Base-by-base conservation (phyloP, 2,888 invertebrate species). In the Anoplius nigerrimus region DNA sequence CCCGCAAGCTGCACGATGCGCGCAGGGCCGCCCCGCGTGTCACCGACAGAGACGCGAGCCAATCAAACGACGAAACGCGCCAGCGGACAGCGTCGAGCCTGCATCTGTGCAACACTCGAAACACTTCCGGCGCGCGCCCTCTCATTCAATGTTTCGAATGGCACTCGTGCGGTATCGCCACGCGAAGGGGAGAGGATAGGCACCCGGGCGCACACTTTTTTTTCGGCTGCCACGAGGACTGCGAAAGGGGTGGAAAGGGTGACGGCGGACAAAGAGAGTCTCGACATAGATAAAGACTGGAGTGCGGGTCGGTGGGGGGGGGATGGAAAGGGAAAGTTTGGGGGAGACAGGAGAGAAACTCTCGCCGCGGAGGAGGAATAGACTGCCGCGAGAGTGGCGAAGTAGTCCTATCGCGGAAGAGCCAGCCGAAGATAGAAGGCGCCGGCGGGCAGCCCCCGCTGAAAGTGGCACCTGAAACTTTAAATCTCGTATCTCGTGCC, bases 391-490 rank as follows among this genome's bases (percentile, higher is more conserved):
- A 53, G 18, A 54, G 20, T 22, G 45, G 58, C 16, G 51, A 18
- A 54, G 16, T 24, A 27, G 34, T 68, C 68, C 64, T 76, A 74
- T 78, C 76, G 67, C 27, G 62, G 65, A 71, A 69, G 62, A 68
- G 69, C 61, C 46, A 62, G 66, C 58, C 65, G 24, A 59, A 73
- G 79, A 77, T 72, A 75, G 70, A 72, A 56, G 70, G 16, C 42
- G 72, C 71, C 71, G 68, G 71, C 66, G 62, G 71, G 64, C 69
- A 72, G 57, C 60, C 75, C 63, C 70, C 64, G 53, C 62, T 22
- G 56, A 75, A 79, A 79, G 79, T 77, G 72, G 54, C 73, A 62
- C 64, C 74, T 79, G 74, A 79, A 80, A 80, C 80, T 82, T 80
- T 72, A 74, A 82, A 81, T 78, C 80, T 82, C 78, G 73, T 70